phyloP scores from a whole-genome alignment of 2,113 vertebrate species.

The Hemicordylus capensis region DNA sequence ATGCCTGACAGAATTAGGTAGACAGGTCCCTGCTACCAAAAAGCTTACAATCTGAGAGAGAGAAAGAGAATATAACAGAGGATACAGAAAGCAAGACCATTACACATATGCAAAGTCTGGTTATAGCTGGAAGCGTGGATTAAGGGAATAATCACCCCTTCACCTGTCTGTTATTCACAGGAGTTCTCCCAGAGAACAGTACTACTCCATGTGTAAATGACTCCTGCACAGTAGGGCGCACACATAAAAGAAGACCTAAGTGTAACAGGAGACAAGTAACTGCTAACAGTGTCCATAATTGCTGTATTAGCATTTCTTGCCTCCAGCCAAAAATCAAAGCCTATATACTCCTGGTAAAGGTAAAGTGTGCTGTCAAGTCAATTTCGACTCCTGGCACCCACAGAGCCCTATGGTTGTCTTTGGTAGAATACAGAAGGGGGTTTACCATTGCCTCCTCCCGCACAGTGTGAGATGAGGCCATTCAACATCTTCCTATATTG shows the following conservation, averaged over 20 bases:
- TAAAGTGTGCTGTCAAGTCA: too few species aligned
- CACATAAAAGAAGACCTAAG: background rate
- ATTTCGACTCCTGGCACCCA: too few species aligned
- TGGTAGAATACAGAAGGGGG: too few species aligned
- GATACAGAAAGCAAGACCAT: background rate
- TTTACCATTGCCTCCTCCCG: too few species aligned
- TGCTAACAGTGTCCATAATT: background rate
- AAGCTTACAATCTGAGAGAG: background rate
- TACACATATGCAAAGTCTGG: background rate
- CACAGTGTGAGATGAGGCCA: too few species aligned
- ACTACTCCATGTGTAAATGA: background rate
- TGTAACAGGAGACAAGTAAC: background rate
- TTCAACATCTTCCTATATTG: too few species aligned
- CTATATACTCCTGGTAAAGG: too few species aligned
- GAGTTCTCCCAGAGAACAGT: background rate
- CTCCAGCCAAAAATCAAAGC: fast-evolving
- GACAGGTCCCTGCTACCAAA: background rate
- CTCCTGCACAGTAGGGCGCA: background rate
- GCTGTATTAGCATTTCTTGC: background rate
- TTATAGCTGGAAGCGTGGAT: background rate
- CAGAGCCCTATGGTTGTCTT: too few species aligned
- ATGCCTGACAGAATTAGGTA: background rate
- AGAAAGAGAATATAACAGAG: background rate
- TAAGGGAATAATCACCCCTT: background rate
- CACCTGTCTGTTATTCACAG: background rate